Base-by-base conservation (phyloP, 2,797 vertebrate species). In the Acrossocheilus fasciatus region DNA sequence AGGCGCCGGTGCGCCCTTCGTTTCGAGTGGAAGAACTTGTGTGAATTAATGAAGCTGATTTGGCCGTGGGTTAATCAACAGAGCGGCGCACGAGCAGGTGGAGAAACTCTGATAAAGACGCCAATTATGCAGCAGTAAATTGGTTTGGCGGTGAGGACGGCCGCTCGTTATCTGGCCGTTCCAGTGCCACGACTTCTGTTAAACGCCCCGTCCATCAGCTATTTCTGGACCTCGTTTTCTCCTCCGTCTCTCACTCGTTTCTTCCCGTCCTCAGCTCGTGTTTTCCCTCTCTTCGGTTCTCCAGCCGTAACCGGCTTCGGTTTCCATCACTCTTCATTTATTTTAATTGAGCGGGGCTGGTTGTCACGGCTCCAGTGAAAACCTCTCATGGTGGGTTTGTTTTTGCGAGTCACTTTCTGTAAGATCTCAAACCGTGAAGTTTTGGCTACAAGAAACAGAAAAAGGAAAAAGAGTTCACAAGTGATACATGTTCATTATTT, bases 171-270 rank as follows among this genome's bases (percentile, higher is more conserved):
- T 86, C 86, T 78, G 66, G 83, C 47, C 88, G 54, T 23, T 90
- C 87, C 92, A 91, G 89, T 89, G 93, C 94, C 95, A 93, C 94
- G 92, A 92, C 94, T 92, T 93, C 89, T 91, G 69, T 68, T 9
- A 10, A 1, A 26, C 23, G 8, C 11, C 2, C 26, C 18, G 17
- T 75, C 73, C 10, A 2, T 52, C 73, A 20, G 73, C 15, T 11
- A 11, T 75, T 52, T 75, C 73, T 75, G 9, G 6, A 20, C 4
- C 54, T 26, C 0, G 23, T 20, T 47, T 62, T 64, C 2, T 26
- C 7, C 36, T n/a, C 54, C 23, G 23, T 79, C 54, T n/a, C n/a
- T 68, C 41, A 5, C 50, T 73, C 2, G 2, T 26, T 62, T 52
- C 36, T 26, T 79, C 52, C 18, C 20, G 72, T 78, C 52, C 30